Evolutionary conservation across 2,797 vertebrate genomes (phyloP).

Genomic region (Sus cebifrons): DNA sequence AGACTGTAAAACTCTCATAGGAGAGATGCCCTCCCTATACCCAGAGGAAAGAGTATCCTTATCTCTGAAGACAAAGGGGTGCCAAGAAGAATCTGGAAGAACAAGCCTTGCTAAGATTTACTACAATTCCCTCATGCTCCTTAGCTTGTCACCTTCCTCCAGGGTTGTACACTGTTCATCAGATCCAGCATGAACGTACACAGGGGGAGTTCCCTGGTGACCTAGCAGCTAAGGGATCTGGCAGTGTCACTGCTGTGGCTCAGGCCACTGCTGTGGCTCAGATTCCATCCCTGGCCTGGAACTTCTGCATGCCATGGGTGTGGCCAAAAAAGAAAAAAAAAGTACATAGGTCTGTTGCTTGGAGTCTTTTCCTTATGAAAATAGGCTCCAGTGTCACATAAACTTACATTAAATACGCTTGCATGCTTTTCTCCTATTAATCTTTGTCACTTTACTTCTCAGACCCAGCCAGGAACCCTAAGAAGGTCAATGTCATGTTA

Average conservation of each 20-base stretch:
- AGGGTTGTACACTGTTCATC: not conserved
- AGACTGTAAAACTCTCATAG: not conserved
- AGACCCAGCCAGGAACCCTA: not conserved
- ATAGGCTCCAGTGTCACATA: not conserved
- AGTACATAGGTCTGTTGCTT: not conserved
- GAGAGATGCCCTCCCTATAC: not conserved
- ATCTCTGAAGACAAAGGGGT: not conserved
- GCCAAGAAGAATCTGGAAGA: not conserved
- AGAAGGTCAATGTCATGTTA: not conserved
- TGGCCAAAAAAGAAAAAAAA: not conserved
- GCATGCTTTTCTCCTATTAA: not conserved
- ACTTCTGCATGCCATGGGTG: too few relatives aligned
- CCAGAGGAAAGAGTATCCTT: not conserved
- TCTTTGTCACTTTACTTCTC: constrained; percentile 8
- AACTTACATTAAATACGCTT: not conserved
- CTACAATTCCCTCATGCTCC: not conserved
- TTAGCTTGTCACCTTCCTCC: not conserved
- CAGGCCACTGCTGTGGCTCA: too few relatives aligned
- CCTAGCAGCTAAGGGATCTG: too few relatives aligned
- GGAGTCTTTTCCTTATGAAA: not conserved
- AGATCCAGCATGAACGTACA: not conserved
- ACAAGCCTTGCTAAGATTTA: not conserved
- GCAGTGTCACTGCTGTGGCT: too few relatives aligned
- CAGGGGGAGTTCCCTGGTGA: too few relatives aligned
- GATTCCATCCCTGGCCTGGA: too few relatives aligned